phyloP scores from a whole-genome alignment of 2,797 vertebrate species.

The Parauchenoglanis ngamensis region DNA sequence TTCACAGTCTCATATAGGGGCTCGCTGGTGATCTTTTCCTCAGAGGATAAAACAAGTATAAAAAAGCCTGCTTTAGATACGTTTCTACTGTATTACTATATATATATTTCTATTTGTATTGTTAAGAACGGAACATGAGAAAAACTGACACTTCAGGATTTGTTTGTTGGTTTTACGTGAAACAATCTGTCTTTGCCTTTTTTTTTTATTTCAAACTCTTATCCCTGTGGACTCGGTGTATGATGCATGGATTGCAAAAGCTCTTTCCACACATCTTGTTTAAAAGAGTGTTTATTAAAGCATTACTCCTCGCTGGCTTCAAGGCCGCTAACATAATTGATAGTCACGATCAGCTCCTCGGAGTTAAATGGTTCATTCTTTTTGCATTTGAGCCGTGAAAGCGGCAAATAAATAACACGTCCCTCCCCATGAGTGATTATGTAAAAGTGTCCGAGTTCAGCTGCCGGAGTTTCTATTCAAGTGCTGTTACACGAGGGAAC shows the following conservation, averaged over 20 bases:
- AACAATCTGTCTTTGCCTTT: too few species aligned
- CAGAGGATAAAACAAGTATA: not conserved
- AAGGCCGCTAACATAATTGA: not conserved
- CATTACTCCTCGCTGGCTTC: not conserved
- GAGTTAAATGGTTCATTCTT: not conserved
- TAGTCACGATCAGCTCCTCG: not conserved
- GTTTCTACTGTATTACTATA: too few species aligned
- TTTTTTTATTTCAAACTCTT: not conserved
- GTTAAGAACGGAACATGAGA: too few species aligned
- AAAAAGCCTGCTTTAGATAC: not conserved
- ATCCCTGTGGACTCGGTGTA: not conserved
- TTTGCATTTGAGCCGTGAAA: not conserved
- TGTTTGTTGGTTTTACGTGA: too few species aligned
- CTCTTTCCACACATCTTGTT: not conserved
- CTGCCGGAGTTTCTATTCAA: not conserved
- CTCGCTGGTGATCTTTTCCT: not conserved
- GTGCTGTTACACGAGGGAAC: not conserved
- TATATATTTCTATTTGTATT: too few species aligned
- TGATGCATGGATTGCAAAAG: not conserved
- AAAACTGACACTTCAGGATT: too few species aligned
- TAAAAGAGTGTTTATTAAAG: not conserved
- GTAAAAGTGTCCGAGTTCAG: not conserved
- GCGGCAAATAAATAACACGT: not conserved
- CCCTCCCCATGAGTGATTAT: not conserved
- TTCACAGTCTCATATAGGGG: not conserved